phyloP scores from a whole-genome alignment of 2,797 vertebrate genomes.

The Lagodon rhomboides region DNA sequence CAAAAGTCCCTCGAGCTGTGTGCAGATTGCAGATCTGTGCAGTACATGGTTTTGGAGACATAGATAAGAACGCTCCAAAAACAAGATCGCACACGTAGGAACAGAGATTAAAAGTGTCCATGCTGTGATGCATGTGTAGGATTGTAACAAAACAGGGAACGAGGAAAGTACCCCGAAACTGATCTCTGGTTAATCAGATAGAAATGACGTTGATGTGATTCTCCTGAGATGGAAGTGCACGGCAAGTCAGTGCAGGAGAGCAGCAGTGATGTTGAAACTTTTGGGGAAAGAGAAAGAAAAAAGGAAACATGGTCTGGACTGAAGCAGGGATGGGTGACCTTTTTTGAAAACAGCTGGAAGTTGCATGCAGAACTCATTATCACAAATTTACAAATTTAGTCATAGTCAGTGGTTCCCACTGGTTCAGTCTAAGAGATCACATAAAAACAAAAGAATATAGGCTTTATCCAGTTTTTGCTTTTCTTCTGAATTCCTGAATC shows the following conservation, averaged over 20 bases:
- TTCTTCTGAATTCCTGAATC: no score
- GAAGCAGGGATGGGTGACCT: neutral
- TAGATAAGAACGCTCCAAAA: constrained; percentile 56
- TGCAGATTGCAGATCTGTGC: constrained; percentile 25
- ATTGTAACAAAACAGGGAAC: constrained; percentile 13
- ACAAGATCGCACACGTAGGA: constrained; percentile 72
- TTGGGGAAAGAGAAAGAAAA: constrained; percentile 11
- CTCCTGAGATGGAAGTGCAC: no score
- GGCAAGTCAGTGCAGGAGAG: constrained; percentile 59
- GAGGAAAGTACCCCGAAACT: constrained; percentile 40
- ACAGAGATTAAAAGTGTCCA: constrained; percentile 61
- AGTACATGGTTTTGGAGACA: neutral
- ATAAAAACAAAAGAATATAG: no score
- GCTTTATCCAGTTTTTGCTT: no score
- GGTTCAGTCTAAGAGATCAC: no score
- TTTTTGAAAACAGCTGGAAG: no score
- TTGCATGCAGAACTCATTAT: no score
- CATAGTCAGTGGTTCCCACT: no score
- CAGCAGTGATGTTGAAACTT: constrained; percentile 39
- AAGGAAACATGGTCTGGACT: neutral
- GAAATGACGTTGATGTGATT: constrained; percentile 10
- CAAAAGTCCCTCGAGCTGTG: constrained; percentile 36
- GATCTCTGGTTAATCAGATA: constrained; percentile 49
- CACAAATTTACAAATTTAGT: no score
- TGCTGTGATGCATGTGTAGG: neutral